Conservation (phyloP, 2,797 vertebrate species). For the Lophius americanus region DNA sequence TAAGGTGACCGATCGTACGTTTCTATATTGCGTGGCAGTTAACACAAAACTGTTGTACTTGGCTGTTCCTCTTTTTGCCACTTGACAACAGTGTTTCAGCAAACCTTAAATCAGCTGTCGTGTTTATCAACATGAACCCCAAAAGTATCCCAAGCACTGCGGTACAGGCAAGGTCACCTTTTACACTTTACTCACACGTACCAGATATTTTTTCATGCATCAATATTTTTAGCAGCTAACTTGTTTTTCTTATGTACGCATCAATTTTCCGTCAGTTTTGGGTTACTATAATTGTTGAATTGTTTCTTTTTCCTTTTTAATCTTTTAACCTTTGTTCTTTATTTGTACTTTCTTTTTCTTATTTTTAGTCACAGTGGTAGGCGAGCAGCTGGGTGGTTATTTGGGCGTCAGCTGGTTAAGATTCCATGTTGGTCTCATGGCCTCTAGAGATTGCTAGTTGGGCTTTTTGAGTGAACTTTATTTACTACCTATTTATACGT, state of each 20-base stretch:
- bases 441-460: constrained; percentile 9
- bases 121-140: constrained; percentile 32
- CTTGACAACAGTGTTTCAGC: constrained; percentile 26
- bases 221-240: neutral
- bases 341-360: constrained; percentile 7
- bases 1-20: constrained; percentile 21
- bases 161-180: constrained; percentile 29
- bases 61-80: constrained; percentile 26
- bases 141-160: constrained; percentile 25
- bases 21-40: constrained; percentile 3
- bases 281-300: neutral
- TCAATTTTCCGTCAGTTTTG: no score
- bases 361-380: constrained; percentile 6
- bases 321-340: constrained; percentile 9
- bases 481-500: neutral
- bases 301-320: constrained; percentile 11
- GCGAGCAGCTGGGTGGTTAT: neutral
- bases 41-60: constrained; percentile 14
- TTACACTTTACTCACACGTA: constrained; percentile 8
- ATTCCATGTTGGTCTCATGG: constrained; percentile 2
- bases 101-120: constrained; percentile 33
- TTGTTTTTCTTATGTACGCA: no score
- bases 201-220: neutral
- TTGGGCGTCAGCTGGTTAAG: neutral
- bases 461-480: neutral